Evolutionary conservation across 2,888 invertebrate genomes (phyloP).

Genomic region (Diaprepes abbreviatus): DNA sequence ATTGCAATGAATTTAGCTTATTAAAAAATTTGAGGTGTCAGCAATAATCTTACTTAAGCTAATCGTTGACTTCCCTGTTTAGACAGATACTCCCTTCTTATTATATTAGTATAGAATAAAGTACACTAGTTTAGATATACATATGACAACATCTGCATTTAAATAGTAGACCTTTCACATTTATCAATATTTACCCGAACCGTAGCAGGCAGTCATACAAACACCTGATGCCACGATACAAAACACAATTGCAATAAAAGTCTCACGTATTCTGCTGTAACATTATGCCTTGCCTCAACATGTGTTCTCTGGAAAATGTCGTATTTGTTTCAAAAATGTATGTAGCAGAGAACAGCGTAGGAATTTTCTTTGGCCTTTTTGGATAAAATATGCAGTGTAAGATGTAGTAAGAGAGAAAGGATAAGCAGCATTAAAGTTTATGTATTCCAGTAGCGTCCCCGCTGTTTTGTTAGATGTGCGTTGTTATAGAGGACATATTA

Average conservation of each 20-base stretch:
- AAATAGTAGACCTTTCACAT: not conserved
- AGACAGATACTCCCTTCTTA: too few relatives aligned
- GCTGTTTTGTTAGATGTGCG: too few relatives aligned
- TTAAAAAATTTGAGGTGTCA: too few relatives aligned
- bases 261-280: constrained; percentile 59
- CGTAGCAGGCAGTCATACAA: constrained; percentile 39
- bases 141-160: too few relatives aligned
- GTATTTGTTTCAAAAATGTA: constrained; percentile 62
- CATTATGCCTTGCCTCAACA: constrained; percentile 58
- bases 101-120: too few relatives aligned
- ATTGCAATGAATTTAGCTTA: too few relatives aligned
- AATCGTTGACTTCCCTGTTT: too few relatives aligned
- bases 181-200: constrained; percentile 55
- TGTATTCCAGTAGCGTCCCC: not conserved
- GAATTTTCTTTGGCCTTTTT: constrained; percentile 12
- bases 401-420: constrained; percentile 27
- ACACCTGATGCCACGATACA: constrained; percentile 56
- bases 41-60: too few relatives aligned
- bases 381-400: constrained; percentile 34
- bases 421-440: constrained; percentile 29
- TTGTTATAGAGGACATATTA: too few relatives aligned
- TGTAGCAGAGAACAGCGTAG: constrained; percentile 20
- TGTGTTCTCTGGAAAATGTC: constrained; percentile 59
- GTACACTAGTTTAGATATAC: too few relatives aligned
- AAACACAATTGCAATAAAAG: constrained; percentile 62